Evolutionary conservation across 30 jellyfish, hydroid and myxozoan species (phyloP).

Genomic region (Rhopilema esculentum): DNA sequence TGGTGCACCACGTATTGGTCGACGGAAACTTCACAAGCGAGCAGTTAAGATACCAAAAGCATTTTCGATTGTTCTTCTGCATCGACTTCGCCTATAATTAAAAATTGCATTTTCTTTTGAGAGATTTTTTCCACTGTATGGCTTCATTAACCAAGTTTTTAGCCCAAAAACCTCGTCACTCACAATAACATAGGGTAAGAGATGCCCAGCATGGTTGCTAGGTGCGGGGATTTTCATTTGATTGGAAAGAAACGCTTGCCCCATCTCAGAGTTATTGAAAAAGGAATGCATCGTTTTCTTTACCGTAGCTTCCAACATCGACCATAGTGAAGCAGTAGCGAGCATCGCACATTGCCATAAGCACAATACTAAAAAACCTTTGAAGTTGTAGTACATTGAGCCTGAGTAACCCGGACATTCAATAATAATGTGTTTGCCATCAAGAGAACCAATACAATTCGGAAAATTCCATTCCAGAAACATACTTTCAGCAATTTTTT

Average conservation of each 20-base stretch:
- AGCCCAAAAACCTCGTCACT: conserved; percentile 49
- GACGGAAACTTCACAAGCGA: conserved; percentile 65
- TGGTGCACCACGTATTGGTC: conserved; percentile 48
- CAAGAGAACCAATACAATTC: conserved; percentile 59
- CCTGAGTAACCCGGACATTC: conserved; percentile 52
- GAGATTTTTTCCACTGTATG: conserved; percentile 13
- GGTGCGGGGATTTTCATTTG: conserved; percentile 7
- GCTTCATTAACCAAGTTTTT: conserved; percentile 33
- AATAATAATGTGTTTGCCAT: conserved; percentile 60
- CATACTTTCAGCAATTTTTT: background rate
- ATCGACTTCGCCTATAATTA: conserved; percentile 17
- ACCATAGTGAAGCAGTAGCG: conserved; percentile 64
- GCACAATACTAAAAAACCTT: background rate
- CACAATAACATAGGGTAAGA: conserved; percentile 36
- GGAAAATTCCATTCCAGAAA: conserved; percentile 69
- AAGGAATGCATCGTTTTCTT: conserved; percentile 59
- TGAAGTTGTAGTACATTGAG: conserved; percentile 31
- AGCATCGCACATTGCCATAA: conserved; percentile 37
- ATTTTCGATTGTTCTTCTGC: conserved; percentile 46
- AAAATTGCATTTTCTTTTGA: background rate
- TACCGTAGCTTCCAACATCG: conserved; percentile 57
- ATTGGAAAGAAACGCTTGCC: conserved; percentile 14
- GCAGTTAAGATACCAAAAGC: conserved; percentile 65
- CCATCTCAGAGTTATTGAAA: conserved; percentile 10
- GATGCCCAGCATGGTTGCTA: conserved; percentile 13